Base-by-base conservation (phyloP, 2,113 vertebrate species). In the Dipodomys merriami region DNA sequence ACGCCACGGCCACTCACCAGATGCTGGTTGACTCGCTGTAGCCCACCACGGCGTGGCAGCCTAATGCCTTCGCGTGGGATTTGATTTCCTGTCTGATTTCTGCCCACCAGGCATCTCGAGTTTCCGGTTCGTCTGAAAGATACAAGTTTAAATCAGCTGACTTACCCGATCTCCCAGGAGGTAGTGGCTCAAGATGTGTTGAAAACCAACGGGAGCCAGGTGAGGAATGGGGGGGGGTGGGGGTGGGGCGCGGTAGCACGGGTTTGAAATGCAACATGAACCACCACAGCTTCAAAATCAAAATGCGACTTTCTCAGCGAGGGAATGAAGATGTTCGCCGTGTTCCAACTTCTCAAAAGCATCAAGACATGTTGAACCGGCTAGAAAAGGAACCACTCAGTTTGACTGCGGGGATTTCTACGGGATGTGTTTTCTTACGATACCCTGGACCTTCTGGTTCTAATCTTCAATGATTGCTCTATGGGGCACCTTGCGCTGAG, bases 81-180 rank as follows among this genome's bases (percentile, higher is more conserved):
- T 99, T 99, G 97, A 99, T 99, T 98, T 99, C 99, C 98, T 99
- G 99, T 97, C 99, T 98, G 95, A 99, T 99, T 98, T 99, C 99
- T 95, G 99, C 99, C 99, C 99, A 99, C 99, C 99, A 99, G 4
- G 99, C 99, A 93, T 99, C 99, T 33, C 99, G 98, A 39, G 99
- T 99, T 97, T 99, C 99, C 29, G 99, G 99, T 96, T 99, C 99
- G 98, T 99, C 99, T 99, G 98, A 97, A 99, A 99, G 97, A 99
- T 97, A 98, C 98, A 98, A 57, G 97, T 96, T 94, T 96, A 97
- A 95, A 98, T 98, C 97, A 98, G 96, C 98, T 98, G 97, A 98
- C 97, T 97, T 97, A 57, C 85, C 97, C 67, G 33, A 72, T 6
- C 91, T 80, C 62, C 95, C 25, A 74, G 0, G 44, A 44, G 62